phyloP scores from a whole-genome alignment of 2,113 vertebrate genomes.

The Xenopus laevis region DNA sequence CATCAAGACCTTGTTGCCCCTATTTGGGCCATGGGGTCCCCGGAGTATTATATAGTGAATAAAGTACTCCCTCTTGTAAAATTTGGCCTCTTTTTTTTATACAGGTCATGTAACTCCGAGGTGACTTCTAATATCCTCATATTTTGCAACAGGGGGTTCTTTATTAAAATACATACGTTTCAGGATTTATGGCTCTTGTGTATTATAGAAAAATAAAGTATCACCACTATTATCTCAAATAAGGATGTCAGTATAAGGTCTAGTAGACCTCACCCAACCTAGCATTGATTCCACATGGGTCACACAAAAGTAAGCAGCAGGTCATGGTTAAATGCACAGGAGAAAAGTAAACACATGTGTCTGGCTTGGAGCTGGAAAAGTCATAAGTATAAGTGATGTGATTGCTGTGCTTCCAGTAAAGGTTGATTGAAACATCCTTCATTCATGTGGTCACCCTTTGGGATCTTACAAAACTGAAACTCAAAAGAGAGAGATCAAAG shows the following conservation, averaged over 20 bases:
- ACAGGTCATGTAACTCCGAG: too few relatives aligned
- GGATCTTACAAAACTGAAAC: neutral
- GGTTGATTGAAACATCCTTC: neutral
- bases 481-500: neutral
- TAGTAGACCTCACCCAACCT: constrained; percentile 23
- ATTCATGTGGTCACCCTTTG: neutral
- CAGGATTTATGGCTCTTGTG: too few relatives aligned
- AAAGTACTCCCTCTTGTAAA: too few relatives aligned
- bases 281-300: constrained; percentile 34
- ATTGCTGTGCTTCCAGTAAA: neutral
- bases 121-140: too few relatives aligned
- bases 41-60: too few relatives aligned
- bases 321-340: constrained; percentile 31
- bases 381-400: constrained; percentile 13
- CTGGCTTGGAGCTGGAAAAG: constrained; percentile 4
- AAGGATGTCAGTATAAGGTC: constrained; percentile 8
- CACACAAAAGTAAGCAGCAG: constrained; percentile 30
- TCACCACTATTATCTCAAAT: constrained; percentile 1
- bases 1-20: too few relatives aligned
- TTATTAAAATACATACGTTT: too few relatives aligned
- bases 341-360: constrained; percentile 13
- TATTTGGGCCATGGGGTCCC: too few relatives aligned
- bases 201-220: neutral
- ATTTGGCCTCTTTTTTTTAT: too few relatives aligned
- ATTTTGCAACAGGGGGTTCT: too few relatives aligned